phyloP scores from a whole-genome alignment of 2,888 invertebrate genomes.

The Allolobophora icterica region DNA sequence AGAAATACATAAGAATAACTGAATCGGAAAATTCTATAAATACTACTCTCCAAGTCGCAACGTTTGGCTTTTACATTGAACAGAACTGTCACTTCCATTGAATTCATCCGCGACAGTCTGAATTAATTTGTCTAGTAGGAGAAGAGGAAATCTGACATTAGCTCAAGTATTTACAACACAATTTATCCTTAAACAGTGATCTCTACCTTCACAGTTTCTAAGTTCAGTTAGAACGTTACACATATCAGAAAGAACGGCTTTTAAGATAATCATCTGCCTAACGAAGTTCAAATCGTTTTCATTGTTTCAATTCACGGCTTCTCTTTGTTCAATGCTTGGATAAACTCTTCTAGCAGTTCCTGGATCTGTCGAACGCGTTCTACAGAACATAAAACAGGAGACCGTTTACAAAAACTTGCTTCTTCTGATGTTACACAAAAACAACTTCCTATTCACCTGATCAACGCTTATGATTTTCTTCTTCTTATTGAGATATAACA shows the following conservation, averaged over 20 bases:
- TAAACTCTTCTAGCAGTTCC: conserved; percentile 97
- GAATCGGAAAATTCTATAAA: not conserved
- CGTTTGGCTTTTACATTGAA: not conserved
- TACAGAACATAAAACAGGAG: conserved; percentile 53
- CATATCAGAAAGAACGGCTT: not conserved
- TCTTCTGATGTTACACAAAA: not conserved
- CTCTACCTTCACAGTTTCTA: not conserved
- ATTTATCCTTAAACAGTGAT: not conserved
- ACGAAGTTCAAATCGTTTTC: not conserved
- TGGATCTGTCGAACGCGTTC: conserved; percentile 93
- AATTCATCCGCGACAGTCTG: not conserved
- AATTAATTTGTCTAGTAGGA: not conserved
- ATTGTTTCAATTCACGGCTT: conserved; percentile 67
- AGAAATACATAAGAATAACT: not conserved
- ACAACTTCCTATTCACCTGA: not conserved
- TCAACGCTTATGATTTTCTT: not conserved
- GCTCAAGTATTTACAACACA: conserved; percentile 14
- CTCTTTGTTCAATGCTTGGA: conserved; percentile 93
- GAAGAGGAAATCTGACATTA: conserved; percentile 12
- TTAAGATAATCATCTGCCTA: not conserved
- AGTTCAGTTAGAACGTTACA: not conserved
- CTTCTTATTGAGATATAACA: no score
- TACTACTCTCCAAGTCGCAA: not conserved
- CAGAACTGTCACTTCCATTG: not conserved
- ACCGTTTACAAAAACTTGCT: not conserved